phyloP scores from a whole-genome alignment of 30 jellyfish, hydroid and myxozoan genomes.

The Pseudorhiza aurosa region DNA sequence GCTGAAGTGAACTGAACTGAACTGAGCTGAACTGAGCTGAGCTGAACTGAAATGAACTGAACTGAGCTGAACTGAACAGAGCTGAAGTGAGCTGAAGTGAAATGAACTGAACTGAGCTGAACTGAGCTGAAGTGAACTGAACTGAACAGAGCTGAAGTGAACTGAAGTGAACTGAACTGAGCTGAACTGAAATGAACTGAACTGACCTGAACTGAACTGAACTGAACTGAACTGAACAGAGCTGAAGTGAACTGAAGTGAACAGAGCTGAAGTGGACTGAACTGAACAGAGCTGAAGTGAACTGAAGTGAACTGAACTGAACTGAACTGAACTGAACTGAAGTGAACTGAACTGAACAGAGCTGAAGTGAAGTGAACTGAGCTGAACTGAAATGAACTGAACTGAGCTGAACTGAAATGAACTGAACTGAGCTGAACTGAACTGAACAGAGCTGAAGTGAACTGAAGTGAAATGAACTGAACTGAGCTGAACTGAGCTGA shows the following conservation, averaged over 20 bases:
- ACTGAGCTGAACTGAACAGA: conserved; percentile 14
- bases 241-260: not conserved
- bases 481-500: conserved; percentile 14
- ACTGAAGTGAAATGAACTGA: conserved; percentile 13
- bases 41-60: conserved; percentile 7
- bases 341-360: not conserved
- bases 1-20: conserved; percentile 14
- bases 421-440: conserved; percentile 11
- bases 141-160: conserved; percentile 14
- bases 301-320: not conserved
- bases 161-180: conserved; percentile 14
- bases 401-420: too few species aligned
- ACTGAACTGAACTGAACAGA: conserved; percentile 15
- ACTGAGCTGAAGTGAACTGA: conserved; percentile 10
- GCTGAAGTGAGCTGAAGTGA: conserved; percentile 10
- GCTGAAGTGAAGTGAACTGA: conserved; percentile 10
- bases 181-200: conserved; percentile 17
- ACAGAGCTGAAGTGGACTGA: not conserved
- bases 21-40: conserved; percentile 24
- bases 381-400: conserved; percentile 5
- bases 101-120: conserved; percentile 9
- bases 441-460: too few species aligned
- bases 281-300: not conserved
- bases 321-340: not conserved
- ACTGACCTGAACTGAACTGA: conserved; percentile 14